Base-by-base conservation (phyloP, 2,797 vertebrate species). In the Periparus ater region DNA sequence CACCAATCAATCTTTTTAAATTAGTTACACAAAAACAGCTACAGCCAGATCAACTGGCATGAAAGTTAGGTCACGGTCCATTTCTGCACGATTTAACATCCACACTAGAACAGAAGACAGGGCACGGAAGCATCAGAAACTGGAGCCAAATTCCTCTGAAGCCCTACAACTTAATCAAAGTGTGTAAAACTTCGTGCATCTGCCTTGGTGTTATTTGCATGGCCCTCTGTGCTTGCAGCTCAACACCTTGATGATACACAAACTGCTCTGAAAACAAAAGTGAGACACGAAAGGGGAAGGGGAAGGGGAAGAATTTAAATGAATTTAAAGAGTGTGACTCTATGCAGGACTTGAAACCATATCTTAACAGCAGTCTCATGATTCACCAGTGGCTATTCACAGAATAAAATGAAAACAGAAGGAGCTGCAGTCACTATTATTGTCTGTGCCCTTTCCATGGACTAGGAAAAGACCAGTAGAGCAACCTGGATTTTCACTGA, bases 1-100 rank as follows among this genome's bases (percentile, higher is more conserved):
- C 61, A 96, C 91, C 82, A 96, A 96, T 95, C 92, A 92, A 92
- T 96, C 96, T 96, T 96, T 96, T 92, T 67, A 96, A 96, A 95
- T 95, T 89, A 97, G 85, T 91, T 96, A 91, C 86, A 93, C 50
- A 94, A 96, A 97, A 96, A 20, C 92, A 97, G 87, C 80, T 63
- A 88, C 89, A 78, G 90, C 85, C 91, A 82, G 85, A 89, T 62
- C 78, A 89, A 86, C 51, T 90, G 65, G 91, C 88, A 85, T 55
- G 80, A 71, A 96, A 96, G 91, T 57, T 91, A 83, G 95, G 93
- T 94, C 86, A 90, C 27, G 32, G 73, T 96, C 91, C 85, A 72
- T 94, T 97, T 95, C 94, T 92, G 82, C 95, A 92, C 73, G 25
- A 95, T 95, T 90, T 96, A 93, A 92, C 86, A 92, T 40, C 38